A percentile compares a stretch with the other conserved stretches of the same genome.
phyloP scores from a whole-genome alignment of 2,113 vertebrate genomes.

The Heterotis niloticus region DNA sequence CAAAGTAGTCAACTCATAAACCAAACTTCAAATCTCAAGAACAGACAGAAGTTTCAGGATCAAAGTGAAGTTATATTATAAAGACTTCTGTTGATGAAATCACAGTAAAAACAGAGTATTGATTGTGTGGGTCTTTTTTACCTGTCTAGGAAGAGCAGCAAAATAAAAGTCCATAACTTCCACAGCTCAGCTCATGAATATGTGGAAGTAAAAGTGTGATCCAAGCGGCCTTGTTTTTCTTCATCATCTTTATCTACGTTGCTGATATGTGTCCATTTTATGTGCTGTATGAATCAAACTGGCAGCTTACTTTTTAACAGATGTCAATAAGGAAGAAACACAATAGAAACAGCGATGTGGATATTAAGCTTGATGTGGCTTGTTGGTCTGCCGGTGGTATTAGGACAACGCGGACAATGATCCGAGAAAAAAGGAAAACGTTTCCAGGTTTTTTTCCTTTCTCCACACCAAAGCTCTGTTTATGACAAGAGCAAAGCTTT shows the following conservation, averaged over 20 bases:
- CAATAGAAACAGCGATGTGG: neutral
- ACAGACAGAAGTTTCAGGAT: no score
- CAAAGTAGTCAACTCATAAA: no score
- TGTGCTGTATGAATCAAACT: neutral
- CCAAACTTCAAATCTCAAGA: no score
- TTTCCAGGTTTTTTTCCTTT: neutral
- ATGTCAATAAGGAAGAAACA: neutral
- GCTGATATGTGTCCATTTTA: neutral
- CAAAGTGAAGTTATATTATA: no score
- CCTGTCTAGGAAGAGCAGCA: no score
- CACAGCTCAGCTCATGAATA: no score
- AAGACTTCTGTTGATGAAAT: no score
- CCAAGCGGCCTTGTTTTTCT: neutral
- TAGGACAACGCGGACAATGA: neutral
- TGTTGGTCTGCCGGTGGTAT: neutral
- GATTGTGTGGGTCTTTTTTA: neutral
- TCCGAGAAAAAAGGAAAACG: neutral
- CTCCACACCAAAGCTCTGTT: neutral
- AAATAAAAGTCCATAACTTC: no score
- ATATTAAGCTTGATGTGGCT: neutral
- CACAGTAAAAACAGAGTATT: neutral
- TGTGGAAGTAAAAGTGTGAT: no score
- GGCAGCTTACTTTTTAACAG: neutral
- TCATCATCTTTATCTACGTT: neutral
- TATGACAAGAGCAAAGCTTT: neutral